Evolutionary conservation across 2,888 invertebrate species (phyloP).

Genomic region (Scelioninae gen. 2): DNA sequence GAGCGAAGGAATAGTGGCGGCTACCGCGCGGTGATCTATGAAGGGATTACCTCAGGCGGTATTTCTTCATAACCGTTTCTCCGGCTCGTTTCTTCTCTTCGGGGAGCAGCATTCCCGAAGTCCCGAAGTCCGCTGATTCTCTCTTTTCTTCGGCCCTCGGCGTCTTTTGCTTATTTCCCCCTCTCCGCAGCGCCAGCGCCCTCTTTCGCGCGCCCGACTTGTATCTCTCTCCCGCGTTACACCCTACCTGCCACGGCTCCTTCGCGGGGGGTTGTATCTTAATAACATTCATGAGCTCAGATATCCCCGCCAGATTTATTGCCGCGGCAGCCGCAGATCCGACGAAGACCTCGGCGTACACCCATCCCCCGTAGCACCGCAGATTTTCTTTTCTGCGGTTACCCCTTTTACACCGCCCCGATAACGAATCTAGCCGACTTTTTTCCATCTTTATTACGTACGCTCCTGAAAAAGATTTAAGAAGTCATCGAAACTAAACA

Average conservation of each 20-base stretch:
- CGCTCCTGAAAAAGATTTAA: conserved; percentile 34
- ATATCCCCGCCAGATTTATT: conserved; percentile 76
- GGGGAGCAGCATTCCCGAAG: conserved; percentile 52
- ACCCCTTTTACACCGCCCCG: conserved; percentile 50
- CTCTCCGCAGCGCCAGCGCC: conserved; percentile 4
- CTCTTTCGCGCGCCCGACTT: conserved; percentile 62
- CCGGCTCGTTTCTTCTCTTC: conserved; percentile 60
- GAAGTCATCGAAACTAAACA: conserved; percentile 25
- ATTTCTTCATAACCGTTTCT: conserved; percentile 74
- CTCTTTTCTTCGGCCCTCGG: conserved; percentile 43
- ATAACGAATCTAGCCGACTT: conserved; percentile 56
- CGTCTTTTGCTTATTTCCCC: conserved; percentile 54
- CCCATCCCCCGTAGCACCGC: conserved; percentile 50
- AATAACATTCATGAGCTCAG: conserved; percentile 76
- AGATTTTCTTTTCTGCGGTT: conserved; percentile 60
- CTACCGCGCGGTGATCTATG: conserved; percentile 74
- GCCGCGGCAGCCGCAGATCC: conserved; percentile 71
- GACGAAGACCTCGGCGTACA: conserved; percentile 59
- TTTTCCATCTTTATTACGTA: conserved; percentile 37
- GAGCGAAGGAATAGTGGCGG: conserved; percentile 62
- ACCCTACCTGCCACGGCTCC: conserved; percentile 64
- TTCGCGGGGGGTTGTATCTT: conserved; percentile 75
- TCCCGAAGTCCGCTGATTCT: conserved; percentile 52
- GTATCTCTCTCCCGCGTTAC: conserved; percentile 64
- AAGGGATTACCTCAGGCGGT: conserved; percentile 75